Base-by-base conservation (phyloP, 2,888 invertebrate genomes). In the Lithodes maja region DNA sequence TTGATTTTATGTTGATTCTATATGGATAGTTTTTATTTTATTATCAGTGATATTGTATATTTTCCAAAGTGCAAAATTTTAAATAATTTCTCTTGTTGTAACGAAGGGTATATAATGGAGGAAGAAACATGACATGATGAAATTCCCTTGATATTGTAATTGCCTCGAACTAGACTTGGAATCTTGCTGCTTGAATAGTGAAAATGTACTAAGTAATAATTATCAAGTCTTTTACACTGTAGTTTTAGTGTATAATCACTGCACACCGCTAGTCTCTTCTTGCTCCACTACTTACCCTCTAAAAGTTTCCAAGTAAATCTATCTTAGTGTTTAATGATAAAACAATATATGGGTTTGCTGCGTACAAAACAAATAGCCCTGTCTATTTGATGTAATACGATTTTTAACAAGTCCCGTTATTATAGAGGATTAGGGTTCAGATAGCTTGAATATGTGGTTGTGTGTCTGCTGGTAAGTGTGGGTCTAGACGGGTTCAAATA, bases 391-490 rank as follows among this genome's bases (percentile, higher is more conserved):
- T 89, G 88, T 89, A 84, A 89, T 89, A 89, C 88, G 85, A 89
- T 89, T 89, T 86, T 89, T 89, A 89, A 85, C 85, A 74, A 89
- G 85, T 74, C 88, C 88, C 81, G 84, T 89, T 89, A 89, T 85
- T 84, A 89, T 89, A 89, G 88, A 89, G 88, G 88, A 89, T 89
- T 89, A 89, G 88, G 88, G 88, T 89, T 80, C 88, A 85, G 88
- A 85, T 89, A 89, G 88, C 84, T 89, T 83, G 81, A 89, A 85
- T 89, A 84, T 85, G 81, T 86, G 81, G 75, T 81, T 86, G 86
- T 86, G 86, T 81, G 71, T 71, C 55, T 50, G 69, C 81, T 82
- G 86, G 86, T 54, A 86, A 86, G 86, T n/a, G 17, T 74, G 33
- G 61, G 33, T 52, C 86, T 55, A 33, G 74, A 54, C 15, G n/a